These are phyloP conservation scores for Epicampocera succincta DNA, from an alignment of 2,888 invertebrate genomes.

Conservation along the genomic window DNA sequence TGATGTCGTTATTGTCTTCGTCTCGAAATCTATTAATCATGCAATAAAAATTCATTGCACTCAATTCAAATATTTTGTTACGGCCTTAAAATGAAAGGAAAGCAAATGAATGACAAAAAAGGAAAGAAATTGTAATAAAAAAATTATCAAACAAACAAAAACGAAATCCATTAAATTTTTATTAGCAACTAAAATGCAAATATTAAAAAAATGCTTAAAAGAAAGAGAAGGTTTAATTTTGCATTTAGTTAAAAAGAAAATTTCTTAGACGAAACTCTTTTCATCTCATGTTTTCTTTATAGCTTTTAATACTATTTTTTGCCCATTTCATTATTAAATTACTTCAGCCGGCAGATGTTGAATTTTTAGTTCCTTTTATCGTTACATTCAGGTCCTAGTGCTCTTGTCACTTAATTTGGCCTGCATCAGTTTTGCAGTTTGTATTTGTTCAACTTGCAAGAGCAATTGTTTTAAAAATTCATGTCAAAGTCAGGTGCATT, in stretches of 20 bases:
- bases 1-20: slow-evolving; percentile 9
- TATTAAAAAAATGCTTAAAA: no score
- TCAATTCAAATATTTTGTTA: slow-evolving; percentile 58
- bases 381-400: neutral
- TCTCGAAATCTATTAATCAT: slow-evolving; percentile 47
- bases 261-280: neutral
- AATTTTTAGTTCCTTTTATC: neutral
- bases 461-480: slow-evolving; percentile 51
- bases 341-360: neutral
- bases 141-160: neutral
- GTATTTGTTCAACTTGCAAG: slow-evolving; percentile 16
- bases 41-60: slow-evolving; percentile 55
- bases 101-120: neutral
- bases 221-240: neutral
- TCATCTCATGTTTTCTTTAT: neutral
- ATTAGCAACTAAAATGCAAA: slow-evolving; percentile 20
- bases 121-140: neutral
- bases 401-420: slow-evolving; percentile 40
- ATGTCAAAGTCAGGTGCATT: slow-evolving; percentile 59
- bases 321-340: neutral
- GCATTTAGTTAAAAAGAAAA: neutral
- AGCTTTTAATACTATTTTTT: no score
- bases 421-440: slow-evolving; percentile 18
- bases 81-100: slow-evolving; percentile 24
- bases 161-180: slow-evolving; percentile 25